These are phyloP conservation scores for Hedya salicella DNA, from an alignment of 2,888 invertebrate genomes.

Conservation along the genomic window DNA sequence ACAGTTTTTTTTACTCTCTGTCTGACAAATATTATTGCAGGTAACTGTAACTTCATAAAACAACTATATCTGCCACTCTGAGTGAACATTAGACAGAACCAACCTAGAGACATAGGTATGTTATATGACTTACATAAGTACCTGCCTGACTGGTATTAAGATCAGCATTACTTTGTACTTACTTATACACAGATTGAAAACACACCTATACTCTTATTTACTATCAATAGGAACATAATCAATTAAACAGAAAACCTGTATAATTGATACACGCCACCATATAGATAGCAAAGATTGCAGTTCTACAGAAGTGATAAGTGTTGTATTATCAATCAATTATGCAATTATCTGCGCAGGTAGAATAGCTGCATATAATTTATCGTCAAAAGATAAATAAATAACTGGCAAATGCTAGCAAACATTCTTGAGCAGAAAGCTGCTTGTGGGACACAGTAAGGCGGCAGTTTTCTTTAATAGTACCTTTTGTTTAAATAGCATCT, in stretches of 20 bases:
- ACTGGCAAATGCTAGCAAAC: constrained; percentile 27
- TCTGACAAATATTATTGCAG: too few relatives aligned
- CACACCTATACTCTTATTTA: too few relatives aligned
- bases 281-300: constrained; percentile 15
- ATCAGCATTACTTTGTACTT: too few relatives aligned
- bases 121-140: too few relatives aligned
- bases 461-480: constrained; percentile 13
- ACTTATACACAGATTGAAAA: too few relatives aligned
- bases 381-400: constrained; percentile 10
- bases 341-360: constrained; percentile 31
- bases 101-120: too few relatives aligned
- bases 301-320: constrained; percentile 13
- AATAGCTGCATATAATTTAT: constrained; percentile 15
- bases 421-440: constrained; percentile 28
- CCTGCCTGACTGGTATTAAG: too few relatives aligned
- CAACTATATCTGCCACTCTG: too few relatives aligned
- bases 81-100: too few relatives aligned
- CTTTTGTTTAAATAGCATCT: constrained; percentile 28
- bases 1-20: too few relatives aligned
- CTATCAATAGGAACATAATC: too few relatives aligned
- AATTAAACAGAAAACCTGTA: not conserved
- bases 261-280: not conserved
- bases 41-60: too few relatives aligned
- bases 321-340: constrained; percentile 32
- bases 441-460: constrained; percentile 13